phyloP scores from a whole-genome alignment of 1,140 invertebrate species.

The Lasaia peninsularis region DNA sequence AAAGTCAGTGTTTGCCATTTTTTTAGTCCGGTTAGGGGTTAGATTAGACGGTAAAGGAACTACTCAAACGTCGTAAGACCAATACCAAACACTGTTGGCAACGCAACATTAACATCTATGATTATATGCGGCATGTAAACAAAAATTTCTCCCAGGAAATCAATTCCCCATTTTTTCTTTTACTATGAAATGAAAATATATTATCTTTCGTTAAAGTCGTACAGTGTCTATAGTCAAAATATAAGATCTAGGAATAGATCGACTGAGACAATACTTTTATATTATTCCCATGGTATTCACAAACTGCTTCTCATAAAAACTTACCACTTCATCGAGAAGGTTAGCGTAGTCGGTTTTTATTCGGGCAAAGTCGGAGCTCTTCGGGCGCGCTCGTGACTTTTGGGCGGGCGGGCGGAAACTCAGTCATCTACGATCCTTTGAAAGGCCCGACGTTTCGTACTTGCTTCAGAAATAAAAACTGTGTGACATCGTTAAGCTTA shows the following conservation, averaged over 20 bases:
- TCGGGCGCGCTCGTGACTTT: conserved; percentile 41
- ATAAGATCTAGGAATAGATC: neutral
- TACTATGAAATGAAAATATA: too few relatives aligned
- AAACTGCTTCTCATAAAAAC: conserved; percentile 67
- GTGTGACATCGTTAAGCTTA: conserved; percentile 49
- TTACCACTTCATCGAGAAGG: conserved; percentile 73
- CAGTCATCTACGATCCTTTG: conserved; percentile 41
- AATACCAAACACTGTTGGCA: too few relatives aligned
- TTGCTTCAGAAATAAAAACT: conserved; percentile 23
- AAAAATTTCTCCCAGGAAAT: too few relatives aligned
- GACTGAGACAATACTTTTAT: conserved; percentile 2
- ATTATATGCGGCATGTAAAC: too few relatives aligned
- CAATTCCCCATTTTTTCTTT: too few relatives aligned
- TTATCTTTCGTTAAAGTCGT: too few relatives aligned
- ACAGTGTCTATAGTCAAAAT: neutral
- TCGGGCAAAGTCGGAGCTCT: conserved; percentile 38
- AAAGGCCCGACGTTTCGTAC: conserved; percentile 36
- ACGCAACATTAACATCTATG: too few relatives aligned
- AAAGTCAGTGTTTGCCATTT: too few relatives aligned
- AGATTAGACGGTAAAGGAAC: too few relatives aligned
- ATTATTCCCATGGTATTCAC: conserved; percentile 26
- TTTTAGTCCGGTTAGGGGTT: too few relatives aligned
- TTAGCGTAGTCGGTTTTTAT: conserved; percentile 47
- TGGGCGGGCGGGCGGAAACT: conserved; percentile 58
- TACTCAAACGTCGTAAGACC: too few relatives aligned